phyloP scores from a whole-genome alignment of 2,888 invertebrate genomes.

The Bombyx huttoni region DNA sequence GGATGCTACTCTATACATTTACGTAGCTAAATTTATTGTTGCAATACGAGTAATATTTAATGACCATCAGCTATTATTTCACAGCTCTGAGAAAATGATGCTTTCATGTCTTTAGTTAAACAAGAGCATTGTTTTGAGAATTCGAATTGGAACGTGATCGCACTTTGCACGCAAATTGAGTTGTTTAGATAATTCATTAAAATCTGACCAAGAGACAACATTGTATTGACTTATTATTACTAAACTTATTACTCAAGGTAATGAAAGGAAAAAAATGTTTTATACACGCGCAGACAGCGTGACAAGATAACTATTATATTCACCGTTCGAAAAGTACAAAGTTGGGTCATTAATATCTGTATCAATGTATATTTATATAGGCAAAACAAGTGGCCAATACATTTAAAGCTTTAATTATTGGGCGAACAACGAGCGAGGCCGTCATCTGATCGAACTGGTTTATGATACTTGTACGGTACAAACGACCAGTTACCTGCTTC shows the following conservation, averaged over 20 bases:
- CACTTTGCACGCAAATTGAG: neutral
- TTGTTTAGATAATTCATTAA: neutral
- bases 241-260: constrained; percentile 11
- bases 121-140: neutral
- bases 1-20: too few species aligned
- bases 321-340: constrained; percentile 32
- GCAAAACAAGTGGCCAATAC: constrained; percentile 62
- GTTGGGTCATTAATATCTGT: constrained; percentile 37
- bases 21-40: too few species aligned
- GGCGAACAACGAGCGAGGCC: constrained; percentile 55
- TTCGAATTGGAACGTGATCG: neutral
- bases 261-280: constrained; percentile 16
- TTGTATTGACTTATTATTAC: neutral
- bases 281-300: constrained; percentile 26
- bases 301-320: constrained; percentile 26
- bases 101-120: neutral
- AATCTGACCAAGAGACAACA: neutral
- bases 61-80: neutral
- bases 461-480: constrained; percentile 37
- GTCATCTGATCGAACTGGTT: constrained; percentile 62
- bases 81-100: neutral
- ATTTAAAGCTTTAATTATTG: constrained; percentile 61
- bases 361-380: constrained; percentile 31
- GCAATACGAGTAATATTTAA: too few species aligned
- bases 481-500: constrained; percentile 24